Evolutionary conservation across 2,797 vertebrate genomes (phyloP).

Genomic region (Anas capensis): DNA sequence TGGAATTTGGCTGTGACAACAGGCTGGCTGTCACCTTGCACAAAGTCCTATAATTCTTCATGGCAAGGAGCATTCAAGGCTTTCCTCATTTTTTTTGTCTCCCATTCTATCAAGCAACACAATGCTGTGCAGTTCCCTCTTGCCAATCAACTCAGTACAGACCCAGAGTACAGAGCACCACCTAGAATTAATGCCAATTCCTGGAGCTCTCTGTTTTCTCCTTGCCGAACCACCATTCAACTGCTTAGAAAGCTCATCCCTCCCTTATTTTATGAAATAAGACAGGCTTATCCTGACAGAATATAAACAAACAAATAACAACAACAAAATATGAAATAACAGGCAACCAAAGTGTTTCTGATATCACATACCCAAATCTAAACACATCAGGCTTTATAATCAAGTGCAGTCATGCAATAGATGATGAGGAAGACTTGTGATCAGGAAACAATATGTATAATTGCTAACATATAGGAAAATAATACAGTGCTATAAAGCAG

Average conservation of each 20-base stretch:
- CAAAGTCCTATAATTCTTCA: conserved; percentile 53
- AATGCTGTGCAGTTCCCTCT: background rate
- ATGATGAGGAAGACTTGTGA: background rate
- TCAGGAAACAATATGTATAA: background rate
- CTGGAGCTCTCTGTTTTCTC: background rate
- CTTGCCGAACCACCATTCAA: background rate
- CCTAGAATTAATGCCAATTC: background rate
- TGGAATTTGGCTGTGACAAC: background rate
- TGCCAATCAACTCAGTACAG: background rate
- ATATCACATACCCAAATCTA: background rate
- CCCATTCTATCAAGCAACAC: background rate
- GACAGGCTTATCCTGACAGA: background rate
- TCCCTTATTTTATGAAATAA: background rate
- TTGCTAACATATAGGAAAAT: background rate
- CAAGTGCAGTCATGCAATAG: background rate
- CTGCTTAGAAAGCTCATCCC: background rate
- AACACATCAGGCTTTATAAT: background rate
- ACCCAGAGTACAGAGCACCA: background rate
- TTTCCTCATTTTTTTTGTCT: background rate
- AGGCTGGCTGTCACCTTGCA: conserved; percentile 45
- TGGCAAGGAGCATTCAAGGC: conserved; percentile 40
- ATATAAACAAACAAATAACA: background rate
- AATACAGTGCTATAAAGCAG: background rate
- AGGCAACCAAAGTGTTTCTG: background rate
- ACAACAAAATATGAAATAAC: background rate